Evolutionary conservation across 2,113 vertebrate genomes (phyloP).

Genomic region (Siphamia tubifer): DNA sequence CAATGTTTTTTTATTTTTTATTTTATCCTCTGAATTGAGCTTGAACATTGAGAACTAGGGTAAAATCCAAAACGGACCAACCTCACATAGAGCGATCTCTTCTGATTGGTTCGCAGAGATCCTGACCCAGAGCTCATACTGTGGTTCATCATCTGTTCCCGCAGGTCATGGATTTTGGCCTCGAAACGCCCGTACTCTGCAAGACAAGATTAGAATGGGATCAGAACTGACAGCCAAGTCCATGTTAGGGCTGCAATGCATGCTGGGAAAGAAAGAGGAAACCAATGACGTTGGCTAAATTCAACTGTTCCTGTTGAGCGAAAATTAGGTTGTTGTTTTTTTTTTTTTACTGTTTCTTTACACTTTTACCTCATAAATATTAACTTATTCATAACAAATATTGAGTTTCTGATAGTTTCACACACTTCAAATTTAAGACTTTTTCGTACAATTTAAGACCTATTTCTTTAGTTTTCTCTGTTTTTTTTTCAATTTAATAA

Average conservation of each 20-base stretch:
- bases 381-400: background rate
- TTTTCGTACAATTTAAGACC: no score
- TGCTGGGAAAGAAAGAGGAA: background rate
- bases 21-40: background rate
- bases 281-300: background rate
- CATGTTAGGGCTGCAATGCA: background rate
- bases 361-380: background rate
- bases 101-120: constrained; percentile 96
- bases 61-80: constrained; percentile 58
- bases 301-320: background rate
- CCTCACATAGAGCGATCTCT: constrained; percentile 97
- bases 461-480: no score
- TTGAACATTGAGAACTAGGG: background rate
- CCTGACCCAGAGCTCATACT: constrained; percentile 98
- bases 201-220: constrained; percentile 48
- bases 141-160: constrained; percentile 99
- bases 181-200: constrained; percentile 96
- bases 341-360: no score
- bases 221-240: constrained; percentile 1
- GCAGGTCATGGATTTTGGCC: constrained; percentile 98
- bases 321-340: no score
- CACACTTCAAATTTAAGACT: no score
- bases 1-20: rapidly evolving
- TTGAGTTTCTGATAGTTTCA: background rate
- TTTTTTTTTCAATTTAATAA: no score